phyloP scores from a whole-genome alignment of 2,113 vertebrate species.

The Hystrix brachyura region DNA sequence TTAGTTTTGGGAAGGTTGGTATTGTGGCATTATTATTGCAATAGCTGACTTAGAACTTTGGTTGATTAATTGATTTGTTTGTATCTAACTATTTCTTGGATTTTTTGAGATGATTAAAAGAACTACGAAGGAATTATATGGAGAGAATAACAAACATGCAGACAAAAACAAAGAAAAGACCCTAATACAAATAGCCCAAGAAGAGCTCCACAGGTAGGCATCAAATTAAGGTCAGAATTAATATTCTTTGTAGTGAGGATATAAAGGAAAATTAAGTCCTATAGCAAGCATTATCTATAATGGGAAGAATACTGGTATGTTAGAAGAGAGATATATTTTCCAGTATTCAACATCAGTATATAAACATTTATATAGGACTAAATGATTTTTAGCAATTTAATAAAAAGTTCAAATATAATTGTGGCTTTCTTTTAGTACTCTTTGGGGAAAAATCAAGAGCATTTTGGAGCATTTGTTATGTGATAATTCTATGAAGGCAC shows the following conservation, averaged over 20 bases:
- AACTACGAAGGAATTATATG: neutral
- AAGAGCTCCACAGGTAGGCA: neutral
- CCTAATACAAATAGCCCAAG: neutral
- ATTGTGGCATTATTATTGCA: neutral
- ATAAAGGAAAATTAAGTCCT: neutral
- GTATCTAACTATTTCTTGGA: neutral
- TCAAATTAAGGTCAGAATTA: neutral
- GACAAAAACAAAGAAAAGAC: neutral
- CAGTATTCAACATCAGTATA: neutral
- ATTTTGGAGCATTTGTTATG: neutral
- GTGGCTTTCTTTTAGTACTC: neutral
- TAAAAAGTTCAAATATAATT: neutral
- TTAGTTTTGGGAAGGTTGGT: neutral
- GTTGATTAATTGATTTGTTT: neutral
- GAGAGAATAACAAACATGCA: neutral
- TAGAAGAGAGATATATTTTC: neutral
- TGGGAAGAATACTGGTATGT: neutral
- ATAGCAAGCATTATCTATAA: neutral
- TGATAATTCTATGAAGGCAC: neutral
- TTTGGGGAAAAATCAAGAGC: neutral
- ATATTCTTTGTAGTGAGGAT: neutral
- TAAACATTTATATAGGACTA: neutral
- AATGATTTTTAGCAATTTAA: neutral
- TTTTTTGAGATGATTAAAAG: neutral
- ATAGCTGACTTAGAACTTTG: neutral